Conservation (phyloP, 2,888 invertebrate genomes). For the Trichogramma evanescens region DNA sequence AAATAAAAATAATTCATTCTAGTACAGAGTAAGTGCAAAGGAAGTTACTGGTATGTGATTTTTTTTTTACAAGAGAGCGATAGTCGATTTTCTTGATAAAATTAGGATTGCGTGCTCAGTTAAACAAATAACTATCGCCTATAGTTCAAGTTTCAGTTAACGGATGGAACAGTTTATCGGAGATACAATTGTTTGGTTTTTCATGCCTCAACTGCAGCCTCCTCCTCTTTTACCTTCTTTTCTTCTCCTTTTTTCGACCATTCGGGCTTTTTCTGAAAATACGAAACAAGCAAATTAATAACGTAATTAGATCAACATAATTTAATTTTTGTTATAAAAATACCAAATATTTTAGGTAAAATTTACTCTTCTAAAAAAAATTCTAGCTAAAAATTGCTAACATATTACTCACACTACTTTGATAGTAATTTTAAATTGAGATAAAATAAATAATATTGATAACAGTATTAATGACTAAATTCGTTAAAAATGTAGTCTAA, state of each 20-base stretch:
- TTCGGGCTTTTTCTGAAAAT: conserved; percentile 85
- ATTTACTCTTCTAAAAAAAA: too few relatives aligned
- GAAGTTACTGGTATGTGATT: not conserved
- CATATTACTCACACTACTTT: too few relatives aligned
- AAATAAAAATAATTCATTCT: not conserved
- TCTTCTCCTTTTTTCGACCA: conserved; percentile 90
- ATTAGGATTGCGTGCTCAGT: conserved; percentile 8
- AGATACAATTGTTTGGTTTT: conserved; percentile 28
- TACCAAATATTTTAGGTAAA: too few relatives aligned
- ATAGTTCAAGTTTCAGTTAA: conserved; percentile 14
- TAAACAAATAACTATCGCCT: conserved; percentile 17
- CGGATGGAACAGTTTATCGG: conserved; percentile 15
- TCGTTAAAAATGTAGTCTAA: too few relatives aligned
- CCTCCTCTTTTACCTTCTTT: conserved; percentile 80
- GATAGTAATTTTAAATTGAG: too few relatives aligned
- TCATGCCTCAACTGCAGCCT: conserved; percentile 80
- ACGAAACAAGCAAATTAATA: conserved; percentile 11
- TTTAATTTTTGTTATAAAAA: conserved; percentile 2
- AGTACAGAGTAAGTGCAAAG: conserved; percentile 3
- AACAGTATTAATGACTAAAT: too few relatives aligned
- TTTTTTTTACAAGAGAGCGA: conserved; percentile 11
- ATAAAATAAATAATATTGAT: too few relatives aligned
- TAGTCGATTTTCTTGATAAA: conserved; percentile 4
- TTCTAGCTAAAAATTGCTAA: too few relatives aligned
- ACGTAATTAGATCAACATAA: conserved; percentile 19